Percentiles rank a stretch among this genome's conserved stretches.
Evolutionary conservation across 1,140 invertebrate species (phyloP).

Genomic region (Solen grandis): DNA sequence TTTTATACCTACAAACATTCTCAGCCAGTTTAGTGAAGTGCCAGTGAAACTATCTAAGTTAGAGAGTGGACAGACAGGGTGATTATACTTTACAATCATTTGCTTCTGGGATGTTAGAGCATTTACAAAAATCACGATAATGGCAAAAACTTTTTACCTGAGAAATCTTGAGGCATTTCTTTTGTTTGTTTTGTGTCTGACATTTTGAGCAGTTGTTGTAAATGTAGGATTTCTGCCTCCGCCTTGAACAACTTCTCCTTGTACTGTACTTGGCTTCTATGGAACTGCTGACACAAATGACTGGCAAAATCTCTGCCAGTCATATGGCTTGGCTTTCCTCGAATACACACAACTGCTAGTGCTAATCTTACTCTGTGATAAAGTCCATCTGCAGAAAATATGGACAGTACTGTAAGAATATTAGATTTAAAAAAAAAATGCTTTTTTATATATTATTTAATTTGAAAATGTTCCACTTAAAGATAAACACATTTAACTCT

Average conservation of each 20-base stretch:
- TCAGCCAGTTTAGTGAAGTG: neutral
- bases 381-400: too few relatives aligned
- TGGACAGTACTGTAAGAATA: too few relatives aligned
- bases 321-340: slow-evolving; percentile 30
- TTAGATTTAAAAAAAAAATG: too few relatives aligned
- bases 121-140: neutral
- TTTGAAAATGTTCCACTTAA: too few relatives aligned
- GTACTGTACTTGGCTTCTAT: slow-evolving; percentile 32
- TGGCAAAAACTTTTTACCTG: neutral
- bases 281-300: slow-evolving; percentile 34
- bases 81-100: slow-evolving; percentile 13
- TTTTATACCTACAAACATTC: too few relatives aligned
- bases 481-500: too few relatives aligned
- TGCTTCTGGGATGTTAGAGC: slow-evolving; percentile 19
- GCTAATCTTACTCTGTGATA: too few relatives aligned
- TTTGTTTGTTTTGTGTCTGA: neutral
- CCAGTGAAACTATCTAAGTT: neutral
- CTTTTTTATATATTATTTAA: too few relatives aligned
- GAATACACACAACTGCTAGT: slow-evolving; percentile 43
- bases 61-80: slow-evolving; percentile 1
- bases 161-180: neutral
- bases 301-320: slow-evolving; percentile 28
- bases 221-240: slow-evolving; percentile 41
- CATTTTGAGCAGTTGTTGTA: slow-evolving; percentile 42
- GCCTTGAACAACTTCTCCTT: slow-evolving; percentile 36